Evolutionary conservation across 2,113 vertebrate genomes (phyloP), one percentile per base, ranked within the genome.

Genomic region (Merops nubicus): DNA sequence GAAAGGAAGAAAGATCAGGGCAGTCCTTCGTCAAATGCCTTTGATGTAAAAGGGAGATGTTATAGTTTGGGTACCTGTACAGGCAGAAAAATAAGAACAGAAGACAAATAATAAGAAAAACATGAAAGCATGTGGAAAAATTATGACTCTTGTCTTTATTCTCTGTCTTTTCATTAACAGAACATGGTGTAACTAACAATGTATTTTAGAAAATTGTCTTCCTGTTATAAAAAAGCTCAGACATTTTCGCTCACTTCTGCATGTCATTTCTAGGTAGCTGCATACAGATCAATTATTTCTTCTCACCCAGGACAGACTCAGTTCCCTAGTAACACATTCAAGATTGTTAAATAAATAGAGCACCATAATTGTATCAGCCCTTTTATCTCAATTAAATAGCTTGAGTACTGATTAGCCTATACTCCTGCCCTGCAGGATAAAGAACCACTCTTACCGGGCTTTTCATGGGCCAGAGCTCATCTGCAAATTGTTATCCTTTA

Each of bases 1-100:
- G 80, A 96, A 96, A 96, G 93, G 65, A 82, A 60, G 82, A 73
- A 89, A 95, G 91, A 96, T 75, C 83, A 95, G 86, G 86, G 80
- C 40, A 88, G 36, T 72, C 48, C 75, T 88, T 92, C 78, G 79
- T 54, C 33, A 91, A 92, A 75, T 91, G 50, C 56, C 89, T 96
- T 96, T 96, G 92, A 96, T 92, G 80, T 82, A 34, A 59, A 56
- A 81, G 33, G 64, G 80, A 91, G 68, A 22, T 81, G 73, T 62
- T 91, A 92, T 8, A 84, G 73, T 84, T 65, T 62, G 31, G 28
- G 22, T 68, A 73, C 33, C 69, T 73, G 26, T 54, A 47, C 15
- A 73, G 42, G 23, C 43, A 91, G 86, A 85, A 96, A 96, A 92
- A 70, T 63, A 90, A 72, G 79, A 92, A 62, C 19, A 53, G 60